Base-by-base conservation (phyloP, 2,797 vertebrate species). In the Argentina silus region DNA sequence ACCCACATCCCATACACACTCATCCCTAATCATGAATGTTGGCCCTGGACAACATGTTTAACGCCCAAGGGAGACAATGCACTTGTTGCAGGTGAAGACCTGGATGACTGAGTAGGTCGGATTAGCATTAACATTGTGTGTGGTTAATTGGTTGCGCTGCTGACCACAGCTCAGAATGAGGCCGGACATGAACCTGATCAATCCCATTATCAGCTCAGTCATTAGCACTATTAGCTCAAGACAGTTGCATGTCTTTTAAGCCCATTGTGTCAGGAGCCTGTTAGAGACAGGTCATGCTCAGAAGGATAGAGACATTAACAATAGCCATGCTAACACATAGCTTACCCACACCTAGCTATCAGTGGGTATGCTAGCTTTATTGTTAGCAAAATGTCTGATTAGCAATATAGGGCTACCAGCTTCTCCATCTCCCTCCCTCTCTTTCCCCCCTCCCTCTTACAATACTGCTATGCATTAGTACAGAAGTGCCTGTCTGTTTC, bases 401-500 rank as follows among this genome's bases (percentile, higher is more conserved):
- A 4, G 50, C 19, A 2, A 15, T 15, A 6, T 27, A 36, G 48
- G 65, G 21, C 48, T 36, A 36, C 23, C 6, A 9, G 1, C 23
- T 43, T 42, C 15, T 17, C 9, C 6, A 45, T 48, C 15, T 27
- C 36, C 17, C 74, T 74, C 69, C 42, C n/a, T 74, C 66, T 42
- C 19, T 72, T 73, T 69, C 50, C 72, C 68, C 85, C 76, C 80
- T 71, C 57, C 73, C 83, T 86, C 77, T 86, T 85, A 81, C 72
- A 72, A 53, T 83, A 36, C 78, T 53, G 80, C 92, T 91, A 89
- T 90, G 91, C 89, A 90, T 90, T 82, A 90, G 91, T 86, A 88
- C 88, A 90, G 72, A 88, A 92, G 92, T 93, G 90, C 91, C 91
- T 91, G 89, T 87, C 72, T 83, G 65, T 83, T 64, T 53, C 69